These are phyloP conservation scores for Papilio helenus DNA, from an alignment of 1,140 invertebrate genomes.

Conservation along the genomic window DNA sequence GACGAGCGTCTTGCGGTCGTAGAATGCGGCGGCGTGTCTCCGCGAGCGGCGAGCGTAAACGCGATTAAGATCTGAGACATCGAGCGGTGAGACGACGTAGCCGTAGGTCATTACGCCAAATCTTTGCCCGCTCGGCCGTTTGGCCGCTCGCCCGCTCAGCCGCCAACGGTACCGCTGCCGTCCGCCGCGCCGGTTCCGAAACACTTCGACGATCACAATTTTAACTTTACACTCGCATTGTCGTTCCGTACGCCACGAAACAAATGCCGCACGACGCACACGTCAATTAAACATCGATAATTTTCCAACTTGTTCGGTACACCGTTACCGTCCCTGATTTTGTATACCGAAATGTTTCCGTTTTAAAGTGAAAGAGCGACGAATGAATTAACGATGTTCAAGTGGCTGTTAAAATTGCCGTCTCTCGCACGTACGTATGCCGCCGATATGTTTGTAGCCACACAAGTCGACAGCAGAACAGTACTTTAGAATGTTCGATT, in stretches of 20 bases:
- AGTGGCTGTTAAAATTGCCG: constrained; percentile 35
- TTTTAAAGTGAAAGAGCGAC: constrained; percentile 34
- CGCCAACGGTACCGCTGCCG: constrained; percentile 49
- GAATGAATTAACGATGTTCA: constrained; percentile 33
- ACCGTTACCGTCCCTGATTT: constrained; percentile 34
- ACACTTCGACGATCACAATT: constrained; percentile 16
- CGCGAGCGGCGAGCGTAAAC: constrained; percentile 46
- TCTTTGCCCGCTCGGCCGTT: constrained; percentile 46
- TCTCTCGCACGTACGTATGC: constrained; percentile 12
- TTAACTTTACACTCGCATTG: constrained; percentile 21
- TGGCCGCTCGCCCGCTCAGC: not conserved
- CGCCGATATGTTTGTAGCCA: constrained; percentile 2
- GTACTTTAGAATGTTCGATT: constrained; percentile 34
- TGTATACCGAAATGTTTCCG: constrained; percentile 27
- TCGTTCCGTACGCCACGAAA: constrained; percentile 23
- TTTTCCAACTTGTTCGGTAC: constrained; percentile 30
- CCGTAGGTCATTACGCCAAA: constrained; percentile 73
- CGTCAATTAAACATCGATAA: constrained; percentile 35
- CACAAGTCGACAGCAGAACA: constrained; percentile 33
- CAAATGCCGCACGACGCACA: constrained; percentile 11
- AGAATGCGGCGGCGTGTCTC: constrained; percentile 48
- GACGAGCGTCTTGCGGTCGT: constrained; percentile 46
- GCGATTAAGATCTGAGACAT: constrained; percentile 63
- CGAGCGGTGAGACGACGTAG: constrained; percentile 56
- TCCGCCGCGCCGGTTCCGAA: not conserved